These are phyloP conservation scores for Solenopsis fugax DNA, from an alignment of 1,140 invertebrate genomes.

Conservation along the genomic window DNA sequence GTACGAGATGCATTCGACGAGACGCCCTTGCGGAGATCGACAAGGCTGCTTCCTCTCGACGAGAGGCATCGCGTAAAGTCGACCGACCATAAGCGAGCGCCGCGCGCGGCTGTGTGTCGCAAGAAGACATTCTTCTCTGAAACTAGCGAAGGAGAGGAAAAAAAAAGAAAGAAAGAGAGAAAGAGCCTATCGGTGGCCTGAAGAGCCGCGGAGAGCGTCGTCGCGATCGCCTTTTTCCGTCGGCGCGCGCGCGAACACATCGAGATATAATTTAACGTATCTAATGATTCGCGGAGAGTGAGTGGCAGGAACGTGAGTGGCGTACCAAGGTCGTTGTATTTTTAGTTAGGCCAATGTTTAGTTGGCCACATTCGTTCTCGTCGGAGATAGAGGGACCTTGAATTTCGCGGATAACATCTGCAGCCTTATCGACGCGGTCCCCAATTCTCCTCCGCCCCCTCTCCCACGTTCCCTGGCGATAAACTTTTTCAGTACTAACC, in stretches of 20 bases:
- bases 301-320: conserved; percentile 80
- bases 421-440: conserved; percentile 83
- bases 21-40: not conserved
- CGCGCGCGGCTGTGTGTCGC: not conserved
- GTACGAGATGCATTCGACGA: not conserved
- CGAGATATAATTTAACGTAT: conserved; percentile 79
- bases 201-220: not conserved
- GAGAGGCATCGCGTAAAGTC: conserved; percentile 23
- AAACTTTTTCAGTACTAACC: conserved; percentile 86
- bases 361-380: conserved; percentile 82
- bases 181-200: conserved; percentile 18
- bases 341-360: conserved; percentile 86
- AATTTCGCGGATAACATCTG: conserved; percentile 87
- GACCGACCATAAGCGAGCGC: conserved; percentile 7
- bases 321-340: conserved; percentile 85
- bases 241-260: conserved; percentile 37
- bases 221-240: conserved; percentile 39
- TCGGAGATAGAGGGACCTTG: conserved; percentile 86
- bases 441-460: conserved; percentile 23
- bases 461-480: conserved; percentile 70
- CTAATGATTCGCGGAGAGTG: conserved; percentile 78
- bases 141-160: not conserved
- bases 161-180: not conserved
- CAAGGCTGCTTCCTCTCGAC: not conserved
- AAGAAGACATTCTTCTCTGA: conserved; percentile 26